Percentiles rank a stretch among this genome's conserved stretches.
Conservation (phyloP, 2,113 vertebrate genomes). For the Chrysemys picta region DNA sequence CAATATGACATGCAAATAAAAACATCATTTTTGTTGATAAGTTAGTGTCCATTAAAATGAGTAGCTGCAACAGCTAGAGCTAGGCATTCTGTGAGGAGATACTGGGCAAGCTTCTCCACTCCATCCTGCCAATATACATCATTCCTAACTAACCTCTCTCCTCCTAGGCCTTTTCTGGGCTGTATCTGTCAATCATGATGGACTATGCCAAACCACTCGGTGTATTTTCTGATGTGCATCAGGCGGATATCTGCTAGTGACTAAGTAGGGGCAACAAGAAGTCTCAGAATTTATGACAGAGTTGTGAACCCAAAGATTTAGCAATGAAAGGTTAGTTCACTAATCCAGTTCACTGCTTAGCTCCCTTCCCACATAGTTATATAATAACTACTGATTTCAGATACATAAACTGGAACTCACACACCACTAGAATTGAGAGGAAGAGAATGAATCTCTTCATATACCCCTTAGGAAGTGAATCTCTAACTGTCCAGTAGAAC, state of each 20-base stretch:
- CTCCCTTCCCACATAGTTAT: not conserved
- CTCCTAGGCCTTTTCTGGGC: not conserved
- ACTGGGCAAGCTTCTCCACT: not conserved
- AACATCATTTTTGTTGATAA: not conserved
- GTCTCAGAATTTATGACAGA: not conserved
- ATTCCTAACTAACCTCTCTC: not conserved
- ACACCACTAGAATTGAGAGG: not conserved
- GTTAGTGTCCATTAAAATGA: not conserved
- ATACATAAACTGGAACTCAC: not conserved
- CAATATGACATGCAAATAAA: not conserved
- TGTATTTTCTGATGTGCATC: not conserved
- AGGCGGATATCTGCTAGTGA: not conserved
- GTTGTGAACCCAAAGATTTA: not conserved
- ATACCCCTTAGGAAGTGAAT: not conserved
- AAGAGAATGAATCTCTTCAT: not conserved
- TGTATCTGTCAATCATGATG: not conserved
- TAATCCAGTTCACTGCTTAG: not conserved
- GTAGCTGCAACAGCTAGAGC: not conserved
- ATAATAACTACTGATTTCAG: not conserved
- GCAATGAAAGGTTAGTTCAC: not conserved
- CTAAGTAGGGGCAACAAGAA: not conserved
- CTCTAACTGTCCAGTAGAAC: conserved; percentile 1
- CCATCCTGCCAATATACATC: not conserved
- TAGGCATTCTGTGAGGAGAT: not conserved
- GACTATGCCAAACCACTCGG: not conserved